Evolutionary conservation across 2,888 invertebrate species (phyloP).

Genomic region (Lycia hirtaria): DNA sequence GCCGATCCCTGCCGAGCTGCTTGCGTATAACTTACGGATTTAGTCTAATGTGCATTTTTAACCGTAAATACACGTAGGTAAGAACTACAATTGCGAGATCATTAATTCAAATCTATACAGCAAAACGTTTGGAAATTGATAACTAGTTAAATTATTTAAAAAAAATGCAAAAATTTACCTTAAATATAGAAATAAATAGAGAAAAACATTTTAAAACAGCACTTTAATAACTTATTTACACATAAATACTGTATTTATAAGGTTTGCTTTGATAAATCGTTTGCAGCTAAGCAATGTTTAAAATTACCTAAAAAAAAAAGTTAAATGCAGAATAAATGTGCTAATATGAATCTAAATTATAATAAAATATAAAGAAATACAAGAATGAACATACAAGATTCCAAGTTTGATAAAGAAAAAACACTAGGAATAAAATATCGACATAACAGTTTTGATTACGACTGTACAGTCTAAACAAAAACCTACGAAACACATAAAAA

Average conservation of each 20-base stretch:
- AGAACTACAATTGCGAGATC: neutral
- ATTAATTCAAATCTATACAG: neutral
- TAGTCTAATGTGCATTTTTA: slow-evolving; percentile 49
- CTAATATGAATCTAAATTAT: slow-evolving; percentile 53
- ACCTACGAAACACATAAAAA: neutral
- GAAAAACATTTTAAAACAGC: slow-evolving; percentile 60
- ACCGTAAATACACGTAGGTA: slow-evolving; percentile 1
- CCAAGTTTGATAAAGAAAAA: slow-evolving; percentile 8
- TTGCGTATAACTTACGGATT: slow-evolving; percentile 78
- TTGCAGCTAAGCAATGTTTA: slow-evolving; percentile 46
- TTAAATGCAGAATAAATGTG: slow-evolving; percentile 74
- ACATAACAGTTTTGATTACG: slow-evolving; percentile 14
- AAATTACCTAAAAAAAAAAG: slow-evolving; percentile 49
- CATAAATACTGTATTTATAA: slow-evolving; percentile 56
- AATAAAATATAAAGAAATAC: slow-evolving; percentile 36
- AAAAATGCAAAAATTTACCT: slow-evolving; percentile 5
- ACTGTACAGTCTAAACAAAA: slow-evolving; percentile 5
- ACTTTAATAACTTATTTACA: slow-evolving; percentile 77
- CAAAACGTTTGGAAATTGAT: too few relatives aligned
- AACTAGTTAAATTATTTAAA: neutral
- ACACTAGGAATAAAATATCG: neutral
- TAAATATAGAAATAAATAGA: slow-evolving; percentile 42
- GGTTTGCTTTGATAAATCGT: slow-evolving; percentile 41
- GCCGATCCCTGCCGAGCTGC: slow-evolving; percentile 82
- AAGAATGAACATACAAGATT: slow-evolving; percentile 16